Percentiles rank a stretch among this genome's conserved stretches.
phyloP scores from a whole-genome alignment of 1,140 invertebrate species.

The Helicorthomorpha holstii region DNA sequence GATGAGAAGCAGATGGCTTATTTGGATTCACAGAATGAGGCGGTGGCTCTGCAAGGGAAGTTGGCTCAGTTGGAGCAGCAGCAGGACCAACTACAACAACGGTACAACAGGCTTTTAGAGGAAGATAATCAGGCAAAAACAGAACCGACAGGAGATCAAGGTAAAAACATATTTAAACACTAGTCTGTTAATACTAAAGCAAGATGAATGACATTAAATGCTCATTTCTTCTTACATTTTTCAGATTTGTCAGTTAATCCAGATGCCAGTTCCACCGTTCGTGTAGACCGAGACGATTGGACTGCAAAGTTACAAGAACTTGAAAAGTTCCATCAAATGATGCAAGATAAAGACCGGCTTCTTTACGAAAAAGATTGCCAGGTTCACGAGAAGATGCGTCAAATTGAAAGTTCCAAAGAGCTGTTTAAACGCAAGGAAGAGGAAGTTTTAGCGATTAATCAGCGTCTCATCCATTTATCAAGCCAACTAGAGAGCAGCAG shows the following conservation, averaged over 20 bases:
- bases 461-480: conserved; percentile 21
- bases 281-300: not conserved
- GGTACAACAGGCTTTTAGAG: conserved; percentile 17
- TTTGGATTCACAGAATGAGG: conserved; percentile 33
- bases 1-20: conserved; percentile 30
- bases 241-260: too few relatives aligned
- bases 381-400: conserved; percentile 14
- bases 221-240: too few relatives aligned
- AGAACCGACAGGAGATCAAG: too few relatives aligned
- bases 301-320: not conserved
- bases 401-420: conserved; percentile 18
- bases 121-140: too few relatives aligned
- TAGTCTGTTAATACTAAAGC: too few relatives aligned
- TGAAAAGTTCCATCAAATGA: not conserved
- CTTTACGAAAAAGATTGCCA: conserved; percentile 13
- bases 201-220: too few relatives aligned
- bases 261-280: not conserved
- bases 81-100: conserved; percentile 10
- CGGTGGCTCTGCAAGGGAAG: conserved; percentile 30
- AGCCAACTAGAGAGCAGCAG: conserved; percentile 21
- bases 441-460: conserved; percentile 17
- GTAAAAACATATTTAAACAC: too few relatives aligned
- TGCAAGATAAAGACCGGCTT: conserved; percentile 12
- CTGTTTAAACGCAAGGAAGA: conserved; percentile 14
- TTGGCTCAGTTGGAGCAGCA: conserved; percentile 29